Evolutionary conservation across 2,888 invertebrate genomes (phyloP), one percentile per base, ranked within the genome.

Genomic region (Allygus modestus): DNA sequence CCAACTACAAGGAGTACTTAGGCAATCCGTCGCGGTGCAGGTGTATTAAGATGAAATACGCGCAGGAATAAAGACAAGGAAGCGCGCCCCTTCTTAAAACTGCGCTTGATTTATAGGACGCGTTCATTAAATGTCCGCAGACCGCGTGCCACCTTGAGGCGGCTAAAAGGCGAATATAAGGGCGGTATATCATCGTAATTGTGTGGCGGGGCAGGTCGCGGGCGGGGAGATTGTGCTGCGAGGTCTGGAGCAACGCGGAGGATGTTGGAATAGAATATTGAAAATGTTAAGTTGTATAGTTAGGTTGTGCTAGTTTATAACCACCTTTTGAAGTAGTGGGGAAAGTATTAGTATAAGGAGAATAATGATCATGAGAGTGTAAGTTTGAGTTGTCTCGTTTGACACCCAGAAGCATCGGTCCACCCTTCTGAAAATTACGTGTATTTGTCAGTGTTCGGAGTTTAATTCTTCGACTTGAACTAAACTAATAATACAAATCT

Each of bases 1-100:
- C 31, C 31, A 1, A 31, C 65, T 58, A 58, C 58, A 58, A 65
- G 31, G n/a, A 79, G 79, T 79, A 79, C 79, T 79, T 58, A 58
- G 31, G 58, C 79, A 58, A 58, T 58, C 54, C 79, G 51, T 81
- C 61, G 46, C 37, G 51, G 69, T 81, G 79, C 79, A 79, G 69
- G 84, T 84, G 79, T 79, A 84, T 84, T 84, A 84, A 51, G 81
- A 84, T 84, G 84, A 84, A 84, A 84, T 84, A 84, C 41, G 84
- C 81, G 43, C 54, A 15, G 69, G 79, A 51, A 84, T 69, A 81
- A 79, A 69, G 77, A 79, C 65, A 69, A 51, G 71, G 23, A 82
- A 65, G 17, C 41, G 54, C 37, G 4, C 79, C 71, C 71, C 79
- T 81, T 81, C 84, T 81, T 79, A 81, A 79, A 43, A 65, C 51